Evolutionary conservation across 2,797 vertebrate species (phyloP), one percentile per base, ranked within the genome.

Genomic region (Gallinago solitaria): DNA sequence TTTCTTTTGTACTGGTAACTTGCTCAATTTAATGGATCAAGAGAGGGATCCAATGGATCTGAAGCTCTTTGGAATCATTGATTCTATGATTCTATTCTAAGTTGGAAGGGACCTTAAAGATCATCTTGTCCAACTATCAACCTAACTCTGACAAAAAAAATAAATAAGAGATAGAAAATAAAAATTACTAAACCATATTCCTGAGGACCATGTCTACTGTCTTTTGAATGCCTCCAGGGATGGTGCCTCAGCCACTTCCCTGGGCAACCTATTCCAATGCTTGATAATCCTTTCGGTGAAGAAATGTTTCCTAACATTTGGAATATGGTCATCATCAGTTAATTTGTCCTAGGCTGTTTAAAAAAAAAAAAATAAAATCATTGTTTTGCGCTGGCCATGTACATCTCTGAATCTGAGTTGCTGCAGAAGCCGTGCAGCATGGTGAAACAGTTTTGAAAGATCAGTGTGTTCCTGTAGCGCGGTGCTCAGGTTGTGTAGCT

Each of bases 361-460:
- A 51, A 48, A 48, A 37, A 48, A 68, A 75, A 51, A 47, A 47
- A 64, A 75, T 63, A 3, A 56, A 35, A 3, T 41, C 3, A 33
- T 70, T 50, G 23, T 32, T 68, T 64, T 71, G 11, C 17, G 8
- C 1, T 1, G 50, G 25, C 16, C 53, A 59, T 83, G 28, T 18
- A 17, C 18, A 5, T 75, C 11, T 59, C 54, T 78, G 45, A 28
- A 18, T 71, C 3, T 9, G 23, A 63, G 51, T 78, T 8, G 4
- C 8, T 81, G 25, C 30, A 81, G 67, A 81, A 83, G 27, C 28
- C 9, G 1, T 39, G 32, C 18, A 73, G 27, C 60, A 48, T 7
- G 30, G 20, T 1, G 0, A 35, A 65, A 24, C 0, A 0, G 1
- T 51, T 93, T 67, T 70, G 70, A 14, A 48, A 28, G n/a, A 47